Evolutionary conservation across 1,140 invertebrate genomes (phyloP), one percentile per base, ranked within the genome.

Genomic region (Copidosoma floridanum): DNA sequence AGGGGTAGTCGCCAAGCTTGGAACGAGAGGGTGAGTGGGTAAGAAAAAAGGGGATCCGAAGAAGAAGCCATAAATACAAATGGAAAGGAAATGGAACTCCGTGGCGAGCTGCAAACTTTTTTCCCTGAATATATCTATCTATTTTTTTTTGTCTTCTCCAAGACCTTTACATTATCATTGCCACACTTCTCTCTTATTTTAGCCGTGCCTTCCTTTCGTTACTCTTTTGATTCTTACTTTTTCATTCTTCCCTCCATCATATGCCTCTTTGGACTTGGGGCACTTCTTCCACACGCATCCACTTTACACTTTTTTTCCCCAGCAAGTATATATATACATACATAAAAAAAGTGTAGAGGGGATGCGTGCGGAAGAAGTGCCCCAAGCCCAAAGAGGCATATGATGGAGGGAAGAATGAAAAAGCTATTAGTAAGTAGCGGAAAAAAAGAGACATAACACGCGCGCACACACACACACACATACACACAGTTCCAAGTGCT

Each of bases 11-110:
- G 18, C 10, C 7, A n/a, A n/a, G 40, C 12, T 6, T 12, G 40
- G 16, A 20, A 35, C 14, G 20, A 35, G 7, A n/a, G 47, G 18
- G 20, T 57, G 40, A 63, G 55, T 55, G 52, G 26, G 40, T 46
- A 55, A 55, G 63, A 61, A 12, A 20, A 52, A 40, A 60, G 50
- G 43, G 11, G 40, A 40, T 37, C 35, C 44, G 58, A 54, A 44
- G 41, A 55, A 63, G 55, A 47, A 54, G 63, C 61, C 68, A 67
- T 73, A 68, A 72, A 72, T 72, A 73, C 69, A 68, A 72, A 72
- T 72, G 69, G 65, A 72, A 70, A 68, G 66, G 67, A 71, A 73
- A 73, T 68, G 62, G 61, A 58, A 58, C 46, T 56, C 55, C 41
- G 60, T 50, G 54, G 46, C 5, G 51, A 29, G 48, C 16, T 24